phyloP scores from a whole-genome alignment of 2,888 invertebrate genomes.

The Pseudanteris insignis region DNA sequence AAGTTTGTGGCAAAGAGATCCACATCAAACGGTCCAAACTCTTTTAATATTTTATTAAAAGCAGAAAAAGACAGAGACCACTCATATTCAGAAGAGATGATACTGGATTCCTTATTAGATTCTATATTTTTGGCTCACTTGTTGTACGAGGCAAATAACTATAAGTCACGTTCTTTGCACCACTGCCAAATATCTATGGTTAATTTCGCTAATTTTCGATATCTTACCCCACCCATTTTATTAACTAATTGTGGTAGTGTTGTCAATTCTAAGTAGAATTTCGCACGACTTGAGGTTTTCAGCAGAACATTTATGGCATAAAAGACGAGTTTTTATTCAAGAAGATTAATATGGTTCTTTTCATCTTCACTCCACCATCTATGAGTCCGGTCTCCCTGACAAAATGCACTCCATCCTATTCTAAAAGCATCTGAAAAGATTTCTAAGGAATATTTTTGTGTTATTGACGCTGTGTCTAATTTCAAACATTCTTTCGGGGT shows the following conservation, averaged over 20 bases:
- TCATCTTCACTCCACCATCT: too few relatives aligned
- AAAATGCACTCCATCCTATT: too few relatives aligned
- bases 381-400: too few relatives aligned
- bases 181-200: constrained; percentile 2
- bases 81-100: background rate
- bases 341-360: too few relatives aligned
- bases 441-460: too few relatives aligned
- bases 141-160: constrained; percentile 1
- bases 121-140: constrained; percentile 1
- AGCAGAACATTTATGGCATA: too few relatives aligned
- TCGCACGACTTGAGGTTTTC: background rate
- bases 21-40: background rate
- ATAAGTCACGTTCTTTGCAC: constrained; percentile 1
- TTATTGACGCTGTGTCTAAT: background rate
- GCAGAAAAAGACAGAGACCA: background rate
- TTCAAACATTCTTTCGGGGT: background rate
- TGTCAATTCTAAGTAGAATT: constrained; percentile 1
- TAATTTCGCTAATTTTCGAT: background rate
- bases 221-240: constrained; percentile 1
- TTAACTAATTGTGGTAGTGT: constrained; percentile 3
- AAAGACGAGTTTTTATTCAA: too few relatives aligned
- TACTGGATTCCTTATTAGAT: constrained; percentile 3
- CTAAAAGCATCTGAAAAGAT: too few relatives aligned
- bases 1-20: constrained; percentile 12
- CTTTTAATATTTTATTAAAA: background rate